Base-by-base conservation (phyloP, 2,888 invertebrate species). In the Eupithecia subumbrata region DNA sequence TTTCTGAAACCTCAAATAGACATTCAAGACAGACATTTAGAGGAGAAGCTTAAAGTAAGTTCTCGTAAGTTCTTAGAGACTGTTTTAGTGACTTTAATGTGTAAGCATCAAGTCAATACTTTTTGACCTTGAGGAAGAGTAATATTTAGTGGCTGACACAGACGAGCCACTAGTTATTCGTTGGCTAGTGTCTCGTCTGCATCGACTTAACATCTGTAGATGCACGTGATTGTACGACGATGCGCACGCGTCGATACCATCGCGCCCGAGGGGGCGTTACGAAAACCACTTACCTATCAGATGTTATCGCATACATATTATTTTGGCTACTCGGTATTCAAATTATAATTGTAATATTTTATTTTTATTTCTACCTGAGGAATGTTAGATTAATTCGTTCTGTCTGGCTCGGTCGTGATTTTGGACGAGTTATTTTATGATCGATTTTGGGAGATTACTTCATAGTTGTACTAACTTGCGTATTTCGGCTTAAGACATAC, bases 261-360 rank as follows among this genome's bases (percentile, higher is more conserved):
- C 93, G 60, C 86, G 90, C 92, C 88, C 82, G 89, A 84, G 86
- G 91, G 92, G 93, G 93, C 94, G 93, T 93, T 92, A 91, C 92
- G 92, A 94, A 92, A 94, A 92, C 92, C 91, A 92, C 92, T 93
- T 93, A 92, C 91, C 90, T 92, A 92, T 92, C 91, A 88, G 89
- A 91, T 92, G 88, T 90, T 88, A 93, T 93, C 91, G 86, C 82
- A 87, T 84, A 87, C 89, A 87, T 89, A 91, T 91, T 90, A 92
- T 92, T 93, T 93, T 90, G 89, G 92, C 92, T 93, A 92, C 92
- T 92, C 90, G 87, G 85, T 86, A 89, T 89, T 87, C 85, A 86
- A 88, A 90, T 89, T 88, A 85, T 86, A 85, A 86, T 84, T 86
- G 85, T 83, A 84, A 79, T 84, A 83, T 86, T 84, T 85, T 79